A percentile compares a stretch with the other conserved stretches of the same genome.
Conservation (phyloP, 2,888 invertebrate genomes). For the Crocallis elinguaria region DNA sequence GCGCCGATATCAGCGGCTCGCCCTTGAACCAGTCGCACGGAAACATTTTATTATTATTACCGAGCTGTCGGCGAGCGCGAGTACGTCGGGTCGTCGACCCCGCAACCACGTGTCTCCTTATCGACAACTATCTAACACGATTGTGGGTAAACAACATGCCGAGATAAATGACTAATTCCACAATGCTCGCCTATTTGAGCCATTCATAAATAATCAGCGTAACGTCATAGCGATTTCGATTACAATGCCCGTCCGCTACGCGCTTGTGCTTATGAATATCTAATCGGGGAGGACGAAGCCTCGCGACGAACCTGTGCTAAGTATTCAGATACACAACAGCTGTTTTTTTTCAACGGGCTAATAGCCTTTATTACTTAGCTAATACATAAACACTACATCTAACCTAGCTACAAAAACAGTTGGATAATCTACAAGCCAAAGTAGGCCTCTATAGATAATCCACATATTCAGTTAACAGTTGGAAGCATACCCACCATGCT, state of each 20-base stretch:
- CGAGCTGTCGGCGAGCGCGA: constrained; percentile 84
- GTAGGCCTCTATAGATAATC: too few relatives aligned
- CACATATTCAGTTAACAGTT: too few relatives aligned
- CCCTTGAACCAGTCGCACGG: constrained; percentile 85
- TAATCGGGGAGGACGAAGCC: constrained; percentile 41
- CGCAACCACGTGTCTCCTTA: constrained; percentile 84
- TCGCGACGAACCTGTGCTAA: constrained; percentile 32
- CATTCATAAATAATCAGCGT: constrained; percentile 79
- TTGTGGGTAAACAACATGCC: constrained; percentile 82
- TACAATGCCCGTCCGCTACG: constrained; percentile 53
- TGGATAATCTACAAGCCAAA: too few relatives aligned
- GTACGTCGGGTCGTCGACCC: constrained; percentile 83
- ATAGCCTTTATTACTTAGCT: too few relatives aligned
- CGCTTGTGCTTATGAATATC: constrained; percentile 44
- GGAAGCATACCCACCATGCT: too few relatives aligned
- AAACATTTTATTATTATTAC: constrained; percentile 86
- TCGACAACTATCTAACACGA: constrained; percentile 85
- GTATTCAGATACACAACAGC: too few relatives aligned
- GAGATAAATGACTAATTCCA: constrained; percentile 85
- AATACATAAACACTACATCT: too few relatives aligned
- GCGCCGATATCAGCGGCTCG: constrained; percentile 84
- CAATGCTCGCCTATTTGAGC: constrained; percentile 73
- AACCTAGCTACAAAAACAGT: too few relatives aligned
- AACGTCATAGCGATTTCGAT: constrained; percentile 67
- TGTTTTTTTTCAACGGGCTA: too few relatives aligned